Evolutionary conservation across 2,797 vertebrate species (phyloP).

Genomic region (Setipinna tenuifilis): DNA sequence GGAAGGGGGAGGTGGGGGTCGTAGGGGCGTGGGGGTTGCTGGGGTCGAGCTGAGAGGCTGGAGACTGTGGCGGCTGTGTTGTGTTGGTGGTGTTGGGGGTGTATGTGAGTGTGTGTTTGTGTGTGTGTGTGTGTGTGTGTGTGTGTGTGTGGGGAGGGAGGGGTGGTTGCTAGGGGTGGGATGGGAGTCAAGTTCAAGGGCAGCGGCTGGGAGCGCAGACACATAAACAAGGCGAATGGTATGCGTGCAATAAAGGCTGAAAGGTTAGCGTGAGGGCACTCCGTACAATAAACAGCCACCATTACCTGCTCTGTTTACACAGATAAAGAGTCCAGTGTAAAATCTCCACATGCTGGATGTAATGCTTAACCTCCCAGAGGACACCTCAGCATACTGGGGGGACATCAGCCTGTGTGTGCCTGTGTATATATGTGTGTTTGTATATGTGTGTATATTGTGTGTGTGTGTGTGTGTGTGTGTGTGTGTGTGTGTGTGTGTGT

Average conservation of each 20-base stretch:
- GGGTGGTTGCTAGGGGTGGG: constrained; percentile 40
- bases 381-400: constrained; percentile 35
- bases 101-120: constrained; percentile 39
- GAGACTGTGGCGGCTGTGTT: no score
- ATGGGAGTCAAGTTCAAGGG: constrained; percentile 79
- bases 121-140: constrained; percentile 46
- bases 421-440: constrained; percentile 11
- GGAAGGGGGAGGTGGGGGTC: not conserved
- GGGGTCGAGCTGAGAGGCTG: not conserved
- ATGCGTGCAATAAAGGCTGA: constrained; percentile 78
- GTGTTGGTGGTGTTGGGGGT: not conserved
- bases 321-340: constrained; percentile 72
- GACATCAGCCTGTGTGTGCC: not conserved
- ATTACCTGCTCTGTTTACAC: constrained; percentile 79
- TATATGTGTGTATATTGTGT: not conserved
- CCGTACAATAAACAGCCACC: constrained; percentile 78
- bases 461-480: constrained; percentile 6
- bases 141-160: constrained; percentile 54
- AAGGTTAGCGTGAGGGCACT: constrained; percentile 77
- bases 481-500: constrained; percentile 1
- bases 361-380: constrained; percentile 49
- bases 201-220: constrained; percentile 72
- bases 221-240: constrained; percentile 78
- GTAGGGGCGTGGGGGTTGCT: not conserved
- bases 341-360: constrained; percentile 51